Evolutionary conservation across 2,113 vertebrate species (phyloP), one percentile per base, ranked within the genome.

Genomic region (Eclectus roratus): DNA sequence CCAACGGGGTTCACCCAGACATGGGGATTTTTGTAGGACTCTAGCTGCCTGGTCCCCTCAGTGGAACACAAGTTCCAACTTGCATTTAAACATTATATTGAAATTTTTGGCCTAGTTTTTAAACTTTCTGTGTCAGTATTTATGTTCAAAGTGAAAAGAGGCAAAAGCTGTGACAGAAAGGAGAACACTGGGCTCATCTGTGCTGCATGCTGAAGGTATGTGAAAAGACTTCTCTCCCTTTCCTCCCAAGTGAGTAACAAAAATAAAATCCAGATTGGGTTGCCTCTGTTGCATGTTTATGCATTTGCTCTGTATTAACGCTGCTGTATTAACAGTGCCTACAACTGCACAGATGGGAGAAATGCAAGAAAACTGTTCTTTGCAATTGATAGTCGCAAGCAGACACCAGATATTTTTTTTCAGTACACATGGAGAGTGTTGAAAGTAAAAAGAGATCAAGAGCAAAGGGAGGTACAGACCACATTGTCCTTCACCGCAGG

Each of bases 381-480:
- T 49, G 23, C 77, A 72, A 5, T 3, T n/a, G 50, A 5, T 11
- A 44, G 64, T 55, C 41, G n/a, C 31, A 88, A 71, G 56, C 76
- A 78, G 85, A 29, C 28, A 37, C 37, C 2, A 3, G 41, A 50
- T 33, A 35, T 72, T 63, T 66, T 71, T 66, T 72, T 47, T 24
- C 29, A 9, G 9, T 29, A 23, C 11, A 20, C 1, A 0, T 33
- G 21, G 41, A n/a, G 27, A 77, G 17, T 29, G 46, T 52, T 60
- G 44, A 58, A 92, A 86, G 23, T 69, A 37, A 58, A 58, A 71
- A 24, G 23, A 83, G 79, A 68, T 29, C 46, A n/a, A 41, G 56
- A 53, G 74, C 64, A 83, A 84, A 93, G 43, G 25, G 58, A 66
- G 41, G 31, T 53, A 4, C 7, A 53, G 55, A 60, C n/a, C 16